Evolutionary conservation across 2,888 invertebrate species (phyloP), one percentile per base, ranked within the genome.

Genomic region (Drosophila paracracens): DNA sequence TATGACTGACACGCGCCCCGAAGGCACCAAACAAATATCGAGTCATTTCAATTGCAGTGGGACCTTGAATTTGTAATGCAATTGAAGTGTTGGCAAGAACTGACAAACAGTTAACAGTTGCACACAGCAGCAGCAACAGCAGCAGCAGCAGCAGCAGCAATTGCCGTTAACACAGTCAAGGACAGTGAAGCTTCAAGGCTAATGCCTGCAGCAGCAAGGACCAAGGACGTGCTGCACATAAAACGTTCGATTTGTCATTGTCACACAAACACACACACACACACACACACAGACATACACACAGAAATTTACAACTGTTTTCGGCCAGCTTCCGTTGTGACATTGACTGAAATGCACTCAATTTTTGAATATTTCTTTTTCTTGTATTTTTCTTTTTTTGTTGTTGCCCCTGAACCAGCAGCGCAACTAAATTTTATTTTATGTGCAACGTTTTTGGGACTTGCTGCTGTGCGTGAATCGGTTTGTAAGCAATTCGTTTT

Each of bases 351-450:
- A 53, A 21, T 48, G 33, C 35, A 60, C 38, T 52, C 16, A 48
- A 25, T 50, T 35, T 48, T 25, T 4, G 48, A 18, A n/a, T 38
- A 27, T 56, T 38, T 33, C 18, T 43, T 31, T 31, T 13, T 48
- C 33, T 13, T 38, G 16, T 16, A 13, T 46, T 16, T 25, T 25
- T 13, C 0, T 2, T 16, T 16, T n/a, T 38, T 36, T n/a, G 3
- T 21, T 57, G 43, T 38, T 61, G 64, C 61, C 52, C 66, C 70
- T 61, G 67, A 65, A 70, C 72, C 75, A 74, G 77, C 88, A 79
- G 87, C 88, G 87, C 82, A 86, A 82, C 87, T 79, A 87, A 87
- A 82, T 67, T 71, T 75, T 51, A 78, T 86, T 87, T 88, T 83
- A 82, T 86, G 82, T 80, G 61, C 68, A 66, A 52, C 51, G 48